A percentile compares a stretch with the other conserved stretches of the same genome.
phyloP scores from a whole-genome alignment of 2,113 vertebrate genomes.

The Penelope pileata region DNA sequence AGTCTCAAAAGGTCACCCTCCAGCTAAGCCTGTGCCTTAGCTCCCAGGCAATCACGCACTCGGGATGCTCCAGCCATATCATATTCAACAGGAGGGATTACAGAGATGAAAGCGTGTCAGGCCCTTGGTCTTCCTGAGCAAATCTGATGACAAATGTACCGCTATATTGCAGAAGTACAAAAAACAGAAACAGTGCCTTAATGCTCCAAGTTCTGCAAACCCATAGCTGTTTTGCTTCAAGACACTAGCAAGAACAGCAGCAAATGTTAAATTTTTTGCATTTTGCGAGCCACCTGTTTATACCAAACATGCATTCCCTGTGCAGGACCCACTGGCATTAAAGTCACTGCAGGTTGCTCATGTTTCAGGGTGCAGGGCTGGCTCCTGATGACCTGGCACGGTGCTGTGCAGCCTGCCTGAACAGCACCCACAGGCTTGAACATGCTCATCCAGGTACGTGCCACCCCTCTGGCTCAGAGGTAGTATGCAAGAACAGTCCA shows the following conservation, averaged over 20 bases:
- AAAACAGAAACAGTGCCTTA: background rate
- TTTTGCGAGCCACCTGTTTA: background rate
- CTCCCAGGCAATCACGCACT: background rate
- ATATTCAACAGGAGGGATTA: background rate
- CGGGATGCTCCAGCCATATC: background rate
- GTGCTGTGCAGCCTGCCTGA: background rate
- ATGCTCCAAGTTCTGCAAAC: background rate
- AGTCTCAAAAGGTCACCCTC: background rate
- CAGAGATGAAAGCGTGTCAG: background rate
- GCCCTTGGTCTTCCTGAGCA: background rate
- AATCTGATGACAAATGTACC: background rate
- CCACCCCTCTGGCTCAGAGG: background rate
- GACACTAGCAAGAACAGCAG: background rate
- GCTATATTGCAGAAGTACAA: background rate
- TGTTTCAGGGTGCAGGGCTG: background rate
- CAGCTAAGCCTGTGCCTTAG: background rate
- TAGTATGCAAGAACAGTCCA: background rate
- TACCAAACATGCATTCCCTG: background rate
- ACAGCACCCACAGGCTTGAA: background rate
- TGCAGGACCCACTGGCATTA: rapidly evolving
- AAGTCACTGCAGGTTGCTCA: background rate
- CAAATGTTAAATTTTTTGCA: background rate
- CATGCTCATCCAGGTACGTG: rapidly evolving
- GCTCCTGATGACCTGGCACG: background rate
- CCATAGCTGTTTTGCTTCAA: background rate